Percentiles rank a stretch among this genome's conserved stretches.
Conservation (phyloP, 2,888 invertebrate genomes). For the Slavum lentiscoides region DNA sequence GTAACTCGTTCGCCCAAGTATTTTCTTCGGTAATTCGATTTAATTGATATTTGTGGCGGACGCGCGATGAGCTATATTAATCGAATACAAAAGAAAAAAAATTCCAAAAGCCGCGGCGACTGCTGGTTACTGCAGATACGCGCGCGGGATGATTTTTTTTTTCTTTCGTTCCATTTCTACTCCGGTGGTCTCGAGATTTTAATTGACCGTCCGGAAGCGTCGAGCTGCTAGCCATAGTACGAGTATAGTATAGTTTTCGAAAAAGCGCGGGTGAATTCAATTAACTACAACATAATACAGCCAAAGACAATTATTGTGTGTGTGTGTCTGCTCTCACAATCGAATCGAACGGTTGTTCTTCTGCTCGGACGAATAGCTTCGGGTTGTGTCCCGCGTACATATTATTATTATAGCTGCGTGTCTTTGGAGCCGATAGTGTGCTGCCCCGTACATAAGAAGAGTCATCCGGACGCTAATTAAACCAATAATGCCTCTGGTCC, state of each 20-base stretch:
- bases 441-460: background rate
- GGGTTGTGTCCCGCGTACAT: background rate
- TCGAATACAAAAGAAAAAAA: too few relatives aligned
- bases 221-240: too few relatives aligned
- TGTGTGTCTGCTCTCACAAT: background rate
- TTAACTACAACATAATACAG: background rate
- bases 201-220: slow-evolving; percentile 38
- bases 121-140: too few relatives aligned
- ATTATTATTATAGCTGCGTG: background rate
- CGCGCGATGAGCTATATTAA: too few relatives aligned
- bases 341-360: slow-evolving; percentile 1
- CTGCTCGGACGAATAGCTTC: background rate
- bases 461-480: slow-evolving; percentile 34
- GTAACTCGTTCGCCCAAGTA: too few relatives aligned
- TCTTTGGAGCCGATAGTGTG: background rate
- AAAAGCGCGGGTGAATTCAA: slow-evolving; percentile 52
- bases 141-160: background rate
- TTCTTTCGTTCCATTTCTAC: slow-evolving; percentile 3
- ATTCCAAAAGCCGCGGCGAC: too few relatives aligned
- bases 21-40: too few relatives aligned
- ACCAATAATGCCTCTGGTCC: slow-evolving; percentile 33
- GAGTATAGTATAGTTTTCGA: background rate
- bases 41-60: too few relatives aligned
- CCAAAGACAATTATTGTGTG: slow-evolving; percentile 9
- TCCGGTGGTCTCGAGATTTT: slow-evolving; percentile 45